Conservation (phyloP, 2,888 invertebrate species). For the Octodonta nipae region DNA sequence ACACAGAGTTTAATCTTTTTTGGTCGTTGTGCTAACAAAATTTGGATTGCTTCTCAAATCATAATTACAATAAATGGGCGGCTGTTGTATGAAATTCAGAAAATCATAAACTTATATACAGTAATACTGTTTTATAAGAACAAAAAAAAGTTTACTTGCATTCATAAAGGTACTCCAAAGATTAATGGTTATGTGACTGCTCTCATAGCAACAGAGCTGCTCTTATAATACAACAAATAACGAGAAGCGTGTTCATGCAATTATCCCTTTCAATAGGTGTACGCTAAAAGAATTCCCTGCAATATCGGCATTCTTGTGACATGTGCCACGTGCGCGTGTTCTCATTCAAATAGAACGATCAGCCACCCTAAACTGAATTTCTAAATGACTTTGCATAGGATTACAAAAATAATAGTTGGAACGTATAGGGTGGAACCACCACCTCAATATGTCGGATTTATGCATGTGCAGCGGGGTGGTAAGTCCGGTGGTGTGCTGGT, state of each 20-base stretch:
- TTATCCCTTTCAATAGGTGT: slow-evolving; percentile 8
- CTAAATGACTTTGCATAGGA: slow-evolving; percentile 15
- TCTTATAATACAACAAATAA: too few relatives aligned
- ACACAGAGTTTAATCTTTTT: too few relatives aligned
- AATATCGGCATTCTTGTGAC: slow-evolving; percentile 18
- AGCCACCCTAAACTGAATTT: slow-evolving; percentile 13
- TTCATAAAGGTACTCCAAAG: too few relatives aligned
- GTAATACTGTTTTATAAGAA: too few relatives aligned
- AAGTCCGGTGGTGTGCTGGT: slow-evolving; percentile 13
- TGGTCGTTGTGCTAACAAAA: too few relatives aligned
- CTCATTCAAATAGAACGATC: slow-evolving; percentile 11
- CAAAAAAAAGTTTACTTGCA: too few relatives aligned
- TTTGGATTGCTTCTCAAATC: too few relatives aligned
- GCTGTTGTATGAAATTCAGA: too few relatives aligned
- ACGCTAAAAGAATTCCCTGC: slow-evolving; percentile 3
- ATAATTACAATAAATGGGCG: too few relatives aligned
- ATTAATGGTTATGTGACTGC: too few relatives aligned
- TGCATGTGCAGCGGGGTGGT: slow-evolving; percentile 19
- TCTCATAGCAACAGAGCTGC: too few relatives aligned
- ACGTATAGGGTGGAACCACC: slow-evolving; percentile 11
- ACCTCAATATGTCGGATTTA: slow-evolving; percentile 12
- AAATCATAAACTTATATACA: too few relatives aligned
- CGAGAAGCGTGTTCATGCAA: slow-evolving; percentile 5
- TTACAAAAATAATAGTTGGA: slow-evolving; percentile 14
- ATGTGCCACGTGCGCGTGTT: slow-evolving; percentile 20